Evolutionary conservation across 2,797 vertebrate species (phyloP).

Genomic region (Poeciliopsis turneri): DNA sequence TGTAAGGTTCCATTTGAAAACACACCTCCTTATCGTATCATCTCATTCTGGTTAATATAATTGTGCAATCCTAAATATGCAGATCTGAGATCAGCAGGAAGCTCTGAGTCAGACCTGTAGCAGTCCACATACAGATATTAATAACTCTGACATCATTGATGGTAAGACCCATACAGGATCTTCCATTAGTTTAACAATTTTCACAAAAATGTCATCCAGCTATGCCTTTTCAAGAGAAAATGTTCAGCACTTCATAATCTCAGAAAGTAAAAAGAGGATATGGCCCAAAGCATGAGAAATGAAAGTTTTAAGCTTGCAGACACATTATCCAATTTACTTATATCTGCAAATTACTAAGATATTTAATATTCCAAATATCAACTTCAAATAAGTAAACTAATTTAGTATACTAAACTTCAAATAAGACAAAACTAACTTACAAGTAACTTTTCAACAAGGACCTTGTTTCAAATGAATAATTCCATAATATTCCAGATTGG

Average conservation of each 20-base stretch:
- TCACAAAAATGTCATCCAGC: background rate
- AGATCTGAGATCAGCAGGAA: background rate
- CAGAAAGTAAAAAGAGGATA: background rate
- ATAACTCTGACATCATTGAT: background rate
- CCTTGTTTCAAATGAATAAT: too few relatives aligned
- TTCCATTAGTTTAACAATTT: background rate
- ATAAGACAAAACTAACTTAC: too few relatives aligned
- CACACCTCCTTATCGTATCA: background rate
- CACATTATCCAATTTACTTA: background rate
- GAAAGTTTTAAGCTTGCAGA: background rate
- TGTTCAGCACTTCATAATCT: background rate
- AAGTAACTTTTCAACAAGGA: too few relatives aligned
- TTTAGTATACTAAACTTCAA: too few relatives aligned
- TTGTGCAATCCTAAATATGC: background rate
- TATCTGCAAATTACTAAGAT: background rate
- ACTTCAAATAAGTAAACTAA: too few relatives aligned
- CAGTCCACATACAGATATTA: background rate
- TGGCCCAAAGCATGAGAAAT: background rate
- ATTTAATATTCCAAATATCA: too few relatives aligned
- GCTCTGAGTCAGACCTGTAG: constrained; percentile 1
- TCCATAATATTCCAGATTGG: too few relatives aligned
- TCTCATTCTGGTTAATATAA: background rate
- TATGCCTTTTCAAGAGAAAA: background rate
- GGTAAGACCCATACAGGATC: background rate
- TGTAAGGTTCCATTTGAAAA: background rate